Base-by-base conservation (phyloP, 2,888 invertebrate species). In the Phania funesta region DNA sequence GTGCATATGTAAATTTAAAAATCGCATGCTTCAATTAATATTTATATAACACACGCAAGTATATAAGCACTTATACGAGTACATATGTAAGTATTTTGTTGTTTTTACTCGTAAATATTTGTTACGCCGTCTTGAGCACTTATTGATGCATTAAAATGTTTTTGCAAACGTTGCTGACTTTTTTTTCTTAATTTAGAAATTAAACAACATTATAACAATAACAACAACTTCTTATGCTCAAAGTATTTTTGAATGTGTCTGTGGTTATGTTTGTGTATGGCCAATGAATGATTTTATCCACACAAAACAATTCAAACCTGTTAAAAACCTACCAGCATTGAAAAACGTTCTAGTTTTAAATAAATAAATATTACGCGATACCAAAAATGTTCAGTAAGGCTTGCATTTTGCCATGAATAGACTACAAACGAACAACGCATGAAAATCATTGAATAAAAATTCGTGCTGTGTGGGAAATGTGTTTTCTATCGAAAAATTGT, bases 101-200 rank as follows among this genome's bases (percentile, higher is more conserved):
- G 67, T 54, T 52, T 56, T 75, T 71, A 41, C 46, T 54, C 67
- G 62, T 73, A 16, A 67, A 67, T 54, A 60, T 71, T 71, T 56
- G 29, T 77, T 77, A 76, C 60, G 81, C 76, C 65, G 62, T 32
- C 73, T 77, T 81, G 71, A 67, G 41, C 50, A 77, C 29, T 71
- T 48, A 77, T 77, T 81, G 60, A 67, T 46, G 76, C 81, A 67
- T 77, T 38, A 9, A 60, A 54, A 60, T 80, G 46, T 80, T 76
- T 26, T 67, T 76, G 48, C 16, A 64, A 29, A 50, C 29, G n/a
- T 8, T 70, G 8, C 20, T 18, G 38, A 26, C 44, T 38, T 58
- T 65, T 13, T 26, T 16, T 32, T 35, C 50, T 20, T 4, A 6
- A 16, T 52, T 52, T 32, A 8, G 9, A 44, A 60, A 60, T 52